These are phyloP conservation scores for Camptogramma bilineatum DNA, from an alignment of 2,888 invertebrate species.

Conservation along the genomic window DNA sequence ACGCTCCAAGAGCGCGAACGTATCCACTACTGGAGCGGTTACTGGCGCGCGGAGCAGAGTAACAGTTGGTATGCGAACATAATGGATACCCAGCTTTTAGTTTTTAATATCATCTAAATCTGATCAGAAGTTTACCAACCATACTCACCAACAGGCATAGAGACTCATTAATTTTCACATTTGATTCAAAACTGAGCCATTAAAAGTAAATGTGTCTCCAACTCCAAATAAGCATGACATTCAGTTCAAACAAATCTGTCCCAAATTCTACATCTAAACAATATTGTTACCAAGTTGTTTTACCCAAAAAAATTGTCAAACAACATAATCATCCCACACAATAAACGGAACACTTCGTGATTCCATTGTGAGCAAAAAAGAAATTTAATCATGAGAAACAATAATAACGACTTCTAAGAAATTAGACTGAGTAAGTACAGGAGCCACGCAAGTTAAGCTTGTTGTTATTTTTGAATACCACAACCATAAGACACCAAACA, in stretches of 20 bases:
- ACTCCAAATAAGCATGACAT: background rate
- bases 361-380: conserved; percentile 81
- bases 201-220: background rate
- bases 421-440: conserved; percentile 83
- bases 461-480: conserved; percentile 75
- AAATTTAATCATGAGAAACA: conserved; percentile 86
- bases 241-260: background rate
- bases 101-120: too few relatives aligned
- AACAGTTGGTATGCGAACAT: too few relatives aligned
- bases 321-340: conserved; percentile 65
- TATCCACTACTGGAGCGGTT: too few relatives aligned
- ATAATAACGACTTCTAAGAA: conserved; percentile 83
- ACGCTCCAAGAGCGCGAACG: too few relatives aligned
- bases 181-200: too few relatives aligned
- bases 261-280: conserved; percentile 33
- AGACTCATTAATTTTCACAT: too few relatives aligned
- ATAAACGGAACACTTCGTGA: conserved; percentile 71
- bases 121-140: too few relatives aligned
- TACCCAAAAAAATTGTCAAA: conserved; percentile 57
- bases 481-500: conserved; percentile 40
- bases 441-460: conserved; percentile 82
- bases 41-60: too few relatives aligned
- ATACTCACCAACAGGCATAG: too few relatives aligned
- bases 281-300: conserved; percentile 39
- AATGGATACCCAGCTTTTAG: too few relatives aligned